phyloP scores from a whole-genome alignment of 1,140 invertebrate genomes.

The Coptotermes formosanus region DNA sequence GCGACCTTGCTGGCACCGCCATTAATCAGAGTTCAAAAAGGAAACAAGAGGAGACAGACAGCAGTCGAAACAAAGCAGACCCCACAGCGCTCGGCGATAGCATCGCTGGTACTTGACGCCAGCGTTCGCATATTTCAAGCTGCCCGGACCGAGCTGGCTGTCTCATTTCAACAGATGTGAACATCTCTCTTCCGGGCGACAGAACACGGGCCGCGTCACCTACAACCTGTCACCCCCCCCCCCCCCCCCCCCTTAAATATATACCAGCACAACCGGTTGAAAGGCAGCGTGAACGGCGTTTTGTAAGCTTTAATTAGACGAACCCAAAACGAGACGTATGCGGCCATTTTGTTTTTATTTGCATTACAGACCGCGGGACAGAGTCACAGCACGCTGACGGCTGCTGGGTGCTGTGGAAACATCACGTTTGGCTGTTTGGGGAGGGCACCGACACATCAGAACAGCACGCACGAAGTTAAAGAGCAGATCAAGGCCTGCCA shows the following conservation, averaged over 20 bases:
- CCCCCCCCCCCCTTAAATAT: neutral
- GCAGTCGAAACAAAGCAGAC: neutral
- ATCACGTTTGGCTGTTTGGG: too few relatives aligned
- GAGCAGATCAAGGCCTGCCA: too few relatives aligned
- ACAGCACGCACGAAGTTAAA: too few relatives aligned
- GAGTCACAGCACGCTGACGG: too few relatives aligned
- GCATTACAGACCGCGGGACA: too few relatives aligned
- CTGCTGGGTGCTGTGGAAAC: too few relatives aligned
- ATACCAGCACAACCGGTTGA: neutral
- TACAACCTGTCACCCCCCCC: neutral
- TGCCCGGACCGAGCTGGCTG: too few relatives aligned
- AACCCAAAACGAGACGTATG: neutral
- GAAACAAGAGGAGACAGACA: neutral
- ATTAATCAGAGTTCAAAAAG: neutral
- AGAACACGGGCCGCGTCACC: neutral
- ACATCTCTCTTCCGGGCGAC: neutral
- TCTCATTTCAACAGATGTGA: neutral
- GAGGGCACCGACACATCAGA: too few relatives aligned
- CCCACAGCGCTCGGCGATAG: neutral
- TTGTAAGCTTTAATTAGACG: neutral
- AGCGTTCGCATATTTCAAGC: neutral
- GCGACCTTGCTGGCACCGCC: neutral
- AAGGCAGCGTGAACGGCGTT: neutral
- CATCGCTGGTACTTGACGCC: neutral
- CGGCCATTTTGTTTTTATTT: neutral